These are phyloP conservation scores for Penaeus monodon DNA, from an alignment of 2,888 invertebrate species.

Conservation along the genomic window DNA sequence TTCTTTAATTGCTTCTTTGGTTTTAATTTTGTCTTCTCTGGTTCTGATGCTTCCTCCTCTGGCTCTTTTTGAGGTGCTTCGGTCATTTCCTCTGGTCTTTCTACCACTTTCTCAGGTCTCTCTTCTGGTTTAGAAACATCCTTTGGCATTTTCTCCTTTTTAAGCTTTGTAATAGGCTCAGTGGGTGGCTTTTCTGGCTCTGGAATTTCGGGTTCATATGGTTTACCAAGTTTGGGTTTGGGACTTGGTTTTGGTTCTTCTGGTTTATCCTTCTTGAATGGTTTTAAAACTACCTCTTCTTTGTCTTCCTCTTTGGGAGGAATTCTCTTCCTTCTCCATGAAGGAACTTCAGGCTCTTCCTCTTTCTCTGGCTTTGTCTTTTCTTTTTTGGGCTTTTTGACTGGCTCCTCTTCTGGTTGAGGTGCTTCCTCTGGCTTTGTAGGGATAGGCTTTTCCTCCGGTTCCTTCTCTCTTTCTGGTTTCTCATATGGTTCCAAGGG, in stretches of 20 bases:
- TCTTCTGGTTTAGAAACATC: not conserved
- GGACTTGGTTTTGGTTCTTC: slow-evolving; percentile 18
- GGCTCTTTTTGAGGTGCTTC: not conserved
- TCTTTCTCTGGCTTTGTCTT: slow-evolving; percentile 23
- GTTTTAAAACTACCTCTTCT: slow-evolving; percentile 30
- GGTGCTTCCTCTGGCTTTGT: slow-evolving; percentile 23
- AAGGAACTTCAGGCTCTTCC: slow-evolving; percentile 8
- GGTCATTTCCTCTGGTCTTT: too few relatives aligned
- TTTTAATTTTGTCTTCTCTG: slow-evolving; percentile 19
- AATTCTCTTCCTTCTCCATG: not conserved
- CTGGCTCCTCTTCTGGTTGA: slow-evolving; percentile 25
- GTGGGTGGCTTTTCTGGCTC: too few relatives aligned
- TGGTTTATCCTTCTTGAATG: slow-evolving; percentile 16
- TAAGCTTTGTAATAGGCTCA: too few relatives aligned
- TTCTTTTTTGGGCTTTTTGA: not conserved
- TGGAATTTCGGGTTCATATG: too few relatives aligned
- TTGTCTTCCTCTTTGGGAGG: not conserved
- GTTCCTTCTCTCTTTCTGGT: slow-evolving; percentile 37
- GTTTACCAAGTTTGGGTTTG: not conserved
- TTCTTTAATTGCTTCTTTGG: slow-evolving; percentile 9
- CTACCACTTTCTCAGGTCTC: too few relatives aligned
- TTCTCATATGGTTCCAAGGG: slow-evolving; percentile 43
- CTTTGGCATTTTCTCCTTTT: too few relatives aligned
- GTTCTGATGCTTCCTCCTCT: not conserved
- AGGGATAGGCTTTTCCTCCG: slow-evolving; percentile 10